Evolutionary conservation across 2,888 invertebrate species (phyloP), one percentile per base, ranked within the genome.

Genomic region (Melolontha melolontha): DNA sequence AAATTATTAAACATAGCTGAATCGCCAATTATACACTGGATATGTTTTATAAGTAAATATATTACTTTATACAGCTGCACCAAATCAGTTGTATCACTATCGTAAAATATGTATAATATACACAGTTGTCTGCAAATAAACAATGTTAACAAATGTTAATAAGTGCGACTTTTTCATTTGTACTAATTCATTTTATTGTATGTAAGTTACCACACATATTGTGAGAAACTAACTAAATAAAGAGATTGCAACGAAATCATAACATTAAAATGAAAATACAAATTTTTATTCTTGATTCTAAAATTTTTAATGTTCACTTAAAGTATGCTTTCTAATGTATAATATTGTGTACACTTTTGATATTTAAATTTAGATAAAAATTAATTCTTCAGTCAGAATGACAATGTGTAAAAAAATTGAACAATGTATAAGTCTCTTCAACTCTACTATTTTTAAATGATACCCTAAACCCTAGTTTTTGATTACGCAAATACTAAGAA

Each of bases 81-180:
- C 65, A 67, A 68, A 54, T 55, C 57, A 66, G 68, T 62, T 68
- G 49, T 64, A 66, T 39, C 42, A 65, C 64, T 69, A 64, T 44
- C 29, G 57, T 66, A 52, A 54, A 66, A 55, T 54, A 66, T 66
- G 66, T 66, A 57, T 42, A 66, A 34, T 22, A 55, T 49, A 51
- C 6, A 66, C 41, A 64, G 64, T 57, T 49, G 51, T 51, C 27
- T 64, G 64, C 42, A 52, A 52, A 49, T 52, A 52, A 64, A 41
- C 39, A 64, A 51, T 64, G 50, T 64, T 52, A 29, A 52, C 16
- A 39, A 54, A 54, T 52, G 51, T n/a, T 29, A 52, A 12, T 17
- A 11, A 50, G 10, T 57, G 10, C 41, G 22, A 11, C n/a, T 42
- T 12, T 42, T 16, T 22, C 42, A 44, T 59, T 59, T 59, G 59